Evolutionary conservation across 2,113 vertebrate species (phyloP), one percentile per base, ranked within the genome.

Genomic region (Ibidorhyncha struthersii): DNA sequence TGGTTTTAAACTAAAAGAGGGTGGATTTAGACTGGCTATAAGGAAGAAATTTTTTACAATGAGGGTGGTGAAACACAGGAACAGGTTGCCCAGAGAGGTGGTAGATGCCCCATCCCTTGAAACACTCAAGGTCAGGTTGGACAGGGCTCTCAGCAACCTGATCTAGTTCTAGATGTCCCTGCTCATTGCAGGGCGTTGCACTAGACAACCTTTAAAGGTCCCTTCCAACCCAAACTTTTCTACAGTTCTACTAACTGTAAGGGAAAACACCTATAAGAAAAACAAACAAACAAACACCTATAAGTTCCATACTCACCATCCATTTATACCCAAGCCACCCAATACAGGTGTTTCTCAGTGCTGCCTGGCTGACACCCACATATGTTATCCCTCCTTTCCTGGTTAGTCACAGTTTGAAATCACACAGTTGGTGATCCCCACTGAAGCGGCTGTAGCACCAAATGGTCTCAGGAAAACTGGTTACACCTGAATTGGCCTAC

Each of bases 1-100:
- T 13, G 8, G 27, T 40, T 92, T 82, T 25, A 72, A 66, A 67
- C 9, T 66, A n/a, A 14, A 77, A 72, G 19, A 36, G 8, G 7
- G 22, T 3, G 41, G 79, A 47, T 41, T 90, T 6, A 78, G 21
- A 56, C 14, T 36, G 40, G 47, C 40, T n/a, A 12, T 20, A 56
- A 26, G 22, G 36, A 41, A 41, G 12, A 50, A 8, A 15, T 19
- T 17, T 29, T 52, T n/a, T 12, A 18, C 2, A 0, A 0, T 30
- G 32, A 62, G 23, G 14, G 32, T 63, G 16, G 25, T 62, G 47
- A 73, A 10, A 6, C 38, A 9, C 47, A 25, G 38, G 23, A 3
- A 4, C 30, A 62, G 12, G 67, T 14, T 83, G 67, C 56, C 36
- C 36, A 53, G 65, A 27, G 80, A 40, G 27, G 29, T 34, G 29